Evolutionary conservation across 2,888 invertebrate species (phyloP).

Genomic region (Graphium colonna): DNA sequence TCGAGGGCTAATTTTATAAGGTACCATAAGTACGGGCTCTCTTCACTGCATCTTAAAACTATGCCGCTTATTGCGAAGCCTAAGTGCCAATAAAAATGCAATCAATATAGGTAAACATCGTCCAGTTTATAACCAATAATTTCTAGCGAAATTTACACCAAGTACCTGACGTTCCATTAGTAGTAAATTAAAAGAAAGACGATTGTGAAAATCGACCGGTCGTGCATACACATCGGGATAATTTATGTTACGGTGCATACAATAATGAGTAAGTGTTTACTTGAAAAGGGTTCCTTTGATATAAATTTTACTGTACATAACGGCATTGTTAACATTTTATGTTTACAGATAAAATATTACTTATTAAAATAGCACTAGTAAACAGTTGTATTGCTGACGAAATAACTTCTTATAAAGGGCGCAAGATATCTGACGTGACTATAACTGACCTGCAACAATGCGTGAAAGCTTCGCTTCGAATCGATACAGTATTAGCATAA

Average conservation of each 20-base stretch:
- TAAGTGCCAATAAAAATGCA: conserved; percentile 33
- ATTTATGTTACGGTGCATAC: not conserved
- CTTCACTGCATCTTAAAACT: conserved; percentile 20
- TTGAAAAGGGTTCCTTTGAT: too few relatives aligned
- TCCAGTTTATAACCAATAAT: conserved; percentile 29
- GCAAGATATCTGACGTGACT: not conserved
- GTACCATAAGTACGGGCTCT: conserved; percentile 12
- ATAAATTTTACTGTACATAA: too few relatives aligned
- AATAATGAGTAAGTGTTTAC: too few relatives aligned
- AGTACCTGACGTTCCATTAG: conserved; percentile 33
- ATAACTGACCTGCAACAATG: conserved; percentile 28
- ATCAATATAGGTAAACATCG: conserved; percentile 24
- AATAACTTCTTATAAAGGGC: not conserved
- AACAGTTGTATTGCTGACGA: too few relatives aligned
- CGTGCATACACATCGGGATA: not conserved
- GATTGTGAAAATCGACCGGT: conserved; percentile 22
- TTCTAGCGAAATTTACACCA: conserved; percentile 28
- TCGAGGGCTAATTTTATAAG: conserved; percentile 17
- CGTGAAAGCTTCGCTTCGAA: conserved; percentile 41
- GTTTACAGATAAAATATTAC: too few relatives aligned
- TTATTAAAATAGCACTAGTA: too few relatives aligned
- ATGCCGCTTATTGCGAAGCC: conserved; percentile 25
- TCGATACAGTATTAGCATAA: conserved; percentile 38
- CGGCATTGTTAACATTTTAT: too few relatives aligned
- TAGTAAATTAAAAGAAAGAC: conserved; percentile 34